Evolutionary conservation across 2,797 vertebrate species (phyloP).

Genomic region (Phataginus tricuspis): DNA sequence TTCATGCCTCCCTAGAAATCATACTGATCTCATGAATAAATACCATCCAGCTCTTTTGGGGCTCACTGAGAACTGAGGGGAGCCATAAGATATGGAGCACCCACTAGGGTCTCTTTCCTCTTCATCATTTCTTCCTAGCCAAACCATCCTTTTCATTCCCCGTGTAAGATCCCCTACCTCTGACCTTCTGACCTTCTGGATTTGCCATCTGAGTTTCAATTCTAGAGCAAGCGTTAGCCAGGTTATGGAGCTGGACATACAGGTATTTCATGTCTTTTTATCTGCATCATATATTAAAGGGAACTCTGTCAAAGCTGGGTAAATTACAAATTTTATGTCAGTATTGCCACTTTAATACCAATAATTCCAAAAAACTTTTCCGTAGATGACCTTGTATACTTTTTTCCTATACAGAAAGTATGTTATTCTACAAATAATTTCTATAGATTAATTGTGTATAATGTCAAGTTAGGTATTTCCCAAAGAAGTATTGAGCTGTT

Average conservation of each 20-base stretch:
- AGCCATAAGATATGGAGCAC: background rate
- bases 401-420: background rate
- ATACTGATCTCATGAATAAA: background rate
- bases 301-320: background rate
- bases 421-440: conserved; percentile 9
- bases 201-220: conserved; percentile 33
- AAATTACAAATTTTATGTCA: conserved; percentile 17
- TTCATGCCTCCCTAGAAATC: background rate
- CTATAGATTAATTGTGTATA: background rate
- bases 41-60: background rate
- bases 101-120: background rate
- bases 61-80: background rate
- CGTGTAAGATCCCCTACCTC: background rate
- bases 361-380: conserved; percentile 19
- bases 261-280: conserved; percentile 22
- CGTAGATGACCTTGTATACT: background rate
- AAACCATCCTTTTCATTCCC: background rate
- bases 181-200: conserved; percentile 14
- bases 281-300: conserved; percentile 35
- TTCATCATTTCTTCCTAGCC: conserved; percentile 36
- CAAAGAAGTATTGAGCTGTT: conserved; percentile 14
- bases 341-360: background rate
- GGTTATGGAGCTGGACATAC: background rate
- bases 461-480: conserved; percentile 36
- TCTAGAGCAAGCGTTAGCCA: conserved; percentile 13